A percentile compares a stretch with the other conserved stretches of the same genome.
These are phyloP conservation scores for Ctena decussata DNA, from an alignment of 2,888 invertebrate species.

Conservation along the genomic window DNA sequence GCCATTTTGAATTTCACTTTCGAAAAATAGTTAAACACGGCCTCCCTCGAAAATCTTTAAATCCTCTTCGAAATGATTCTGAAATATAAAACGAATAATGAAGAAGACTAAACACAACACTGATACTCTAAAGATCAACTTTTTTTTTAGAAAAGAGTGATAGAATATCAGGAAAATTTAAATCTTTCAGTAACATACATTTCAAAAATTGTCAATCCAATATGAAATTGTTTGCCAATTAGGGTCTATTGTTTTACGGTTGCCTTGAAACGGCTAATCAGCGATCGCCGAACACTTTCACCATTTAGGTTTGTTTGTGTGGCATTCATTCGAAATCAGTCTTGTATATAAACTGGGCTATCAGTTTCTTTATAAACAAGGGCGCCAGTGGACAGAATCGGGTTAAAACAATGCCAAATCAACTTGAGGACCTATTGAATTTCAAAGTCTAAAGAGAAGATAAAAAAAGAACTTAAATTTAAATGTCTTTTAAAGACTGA, in stretches of 20 bases:
- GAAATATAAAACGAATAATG: not conserved
- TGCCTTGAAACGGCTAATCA: slow-evolving; percentile 31
- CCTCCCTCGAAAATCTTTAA: not conserved
- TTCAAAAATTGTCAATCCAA: not conserved
- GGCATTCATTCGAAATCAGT: not conserved
- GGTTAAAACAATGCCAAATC: not conserved
- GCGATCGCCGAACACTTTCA: not conserved
- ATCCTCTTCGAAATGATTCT: not conserved
- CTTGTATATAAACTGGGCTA: slow-evolving; percentile 4
- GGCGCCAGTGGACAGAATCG: not conserved
- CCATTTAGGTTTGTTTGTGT: not conserved
- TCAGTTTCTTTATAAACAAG: not conserved
- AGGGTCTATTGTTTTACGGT: slow-evolving; percentile 39
- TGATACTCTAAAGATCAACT: too few relatives aligned
- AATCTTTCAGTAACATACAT: not conserved
- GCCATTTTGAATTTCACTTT: slow-evolving; percentile 56
- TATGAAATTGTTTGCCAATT: slow-evolving; percentile 16
- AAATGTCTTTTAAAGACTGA: not conserved
- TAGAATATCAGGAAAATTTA: too few relatives aligned
- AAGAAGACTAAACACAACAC: too few relatives aligned
- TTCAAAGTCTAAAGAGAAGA: not conserved
- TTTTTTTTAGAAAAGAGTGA: too few relatives aligned
- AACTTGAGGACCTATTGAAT: not conserved
- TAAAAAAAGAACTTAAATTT: not conserved
- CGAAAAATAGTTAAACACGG: not conserved